Evolutionary conservation across 2,888 invertebrate genomes (phyloP).

Genomic region (Erebia ligea): DNA sequence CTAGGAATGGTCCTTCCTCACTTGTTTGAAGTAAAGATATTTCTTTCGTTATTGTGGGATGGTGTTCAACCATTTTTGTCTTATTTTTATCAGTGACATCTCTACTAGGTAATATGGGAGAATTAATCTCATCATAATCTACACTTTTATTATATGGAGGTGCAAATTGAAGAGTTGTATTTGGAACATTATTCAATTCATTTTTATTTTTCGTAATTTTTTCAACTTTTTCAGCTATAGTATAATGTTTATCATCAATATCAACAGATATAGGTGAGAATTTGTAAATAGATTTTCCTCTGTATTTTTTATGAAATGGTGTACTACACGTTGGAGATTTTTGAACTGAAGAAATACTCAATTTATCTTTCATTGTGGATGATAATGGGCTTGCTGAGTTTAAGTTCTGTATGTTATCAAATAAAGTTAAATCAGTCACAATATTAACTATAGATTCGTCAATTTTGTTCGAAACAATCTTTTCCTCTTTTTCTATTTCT

Average conservation of each 20-base stretch:
- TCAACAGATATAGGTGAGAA: constrained; percentile 66
- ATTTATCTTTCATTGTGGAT: constrained; percentile 45
- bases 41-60: not conserved
- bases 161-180: not conserved
- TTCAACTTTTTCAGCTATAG: constrained; percentile 38
- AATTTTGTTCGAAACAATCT: constrained; percentile 43
- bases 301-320: constrained; percentile 67
- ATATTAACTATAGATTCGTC: constrained; percentile 70
- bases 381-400: constrained; percentile 19
- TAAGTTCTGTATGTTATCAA: constrained; percentile 50
- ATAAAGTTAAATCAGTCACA: constrained; percentile 56
- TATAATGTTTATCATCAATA: constrained; percentile 43
- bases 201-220: constrained; percentile 32
- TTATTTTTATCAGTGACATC: constrained; percentile 4
- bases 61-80: constrained; percentile 1
- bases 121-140: not conserved
- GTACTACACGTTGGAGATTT: constrained; percentile 71
- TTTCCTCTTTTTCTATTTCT: constrained; percentile 58
- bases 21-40: constrained; percentile 32
- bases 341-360: constrained; percentile 49
- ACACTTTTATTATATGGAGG: constrained; percentile 3
- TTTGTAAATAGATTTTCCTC: constrained; percentile 69
- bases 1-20: constrained; percentile 42
- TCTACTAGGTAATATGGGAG: constrained; percentile 24
- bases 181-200: constrained; percentile 4